Conservation (phyloP, 2,113 vertebrate species). For the Corvus hawaiiensis region DNA sequence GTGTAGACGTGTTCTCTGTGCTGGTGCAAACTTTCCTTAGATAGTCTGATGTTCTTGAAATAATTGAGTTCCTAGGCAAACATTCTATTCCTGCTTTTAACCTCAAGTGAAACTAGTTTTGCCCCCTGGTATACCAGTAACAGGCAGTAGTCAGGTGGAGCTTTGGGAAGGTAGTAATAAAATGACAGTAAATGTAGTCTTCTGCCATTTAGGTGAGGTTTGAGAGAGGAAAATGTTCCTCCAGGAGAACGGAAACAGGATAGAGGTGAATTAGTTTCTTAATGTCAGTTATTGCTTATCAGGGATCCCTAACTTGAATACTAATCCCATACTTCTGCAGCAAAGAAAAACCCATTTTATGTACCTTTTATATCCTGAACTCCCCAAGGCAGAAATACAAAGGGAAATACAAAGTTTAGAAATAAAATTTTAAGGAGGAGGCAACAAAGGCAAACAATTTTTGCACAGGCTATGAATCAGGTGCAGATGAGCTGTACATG, state of each 20-base stretch:
- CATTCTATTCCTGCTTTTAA: background rate
- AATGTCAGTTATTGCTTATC: background rate
- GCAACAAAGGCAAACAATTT: background rate
- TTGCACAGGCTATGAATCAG: background rate
- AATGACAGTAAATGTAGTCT: background rate
- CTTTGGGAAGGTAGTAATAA: background rate
- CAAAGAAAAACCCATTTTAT: background rate
- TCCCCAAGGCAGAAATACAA: background rate
- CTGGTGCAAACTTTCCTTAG: background rate
- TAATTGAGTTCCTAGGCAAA: background rate
- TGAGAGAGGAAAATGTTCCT: background rate
- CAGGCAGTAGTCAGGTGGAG: background rate
- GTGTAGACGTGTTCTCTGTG: background rate
- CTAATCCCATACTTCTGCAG: background rate
- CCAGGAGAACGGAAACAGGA: background rate
- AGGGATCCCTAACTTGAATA: background rate
- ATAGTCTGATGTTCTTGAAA: background rate
- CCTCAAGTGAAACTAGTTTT: background rate
- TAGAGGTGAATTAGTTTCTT: background rate
- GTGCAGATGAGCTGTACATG: background rate
- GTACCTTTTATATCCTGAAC: background rate
- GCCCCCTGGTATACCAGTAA: background rate
- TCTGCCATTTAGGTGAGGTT: background rate
- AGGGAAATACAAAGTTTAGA: background rate
- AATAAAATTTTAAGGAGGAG: background rate